Conservation (phyloP, 2,113 vertebrate species). For the Corydoras sp. region DNA sequence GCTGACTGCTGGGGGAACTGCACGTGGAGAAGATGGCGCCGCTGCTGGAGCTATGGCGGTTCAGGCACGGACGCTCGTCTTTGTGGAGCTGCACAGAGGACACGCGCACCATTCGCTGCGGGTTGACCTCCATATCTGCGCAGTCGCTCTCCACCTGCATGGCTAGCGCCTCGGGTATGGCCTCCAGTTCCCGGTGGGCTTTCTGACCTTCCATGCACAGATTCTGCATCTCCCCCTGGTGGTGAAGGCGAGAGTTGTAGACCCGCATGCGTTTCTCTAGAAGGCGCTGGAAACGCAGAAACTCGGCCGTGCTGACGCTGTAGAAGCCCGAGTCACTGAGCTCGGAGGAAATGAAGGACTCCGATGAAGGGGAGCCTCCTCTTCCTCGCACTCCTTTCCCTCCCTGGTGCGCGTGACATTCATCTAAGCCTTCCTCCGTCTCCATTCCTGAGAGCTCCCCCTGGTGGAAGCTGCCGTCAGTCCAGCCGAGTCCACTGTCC, state of each 20-base stretch:
- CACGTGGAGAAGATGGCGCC: constrained; percentile 66
- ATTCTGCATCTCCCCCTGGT: constrained; percentile 59
- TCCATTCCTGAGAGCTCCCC: constrained; percentile 67
- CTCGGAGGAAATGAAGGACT: constrained; percentile 65
- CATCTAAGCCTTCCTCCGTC: constrained; percentile 66
- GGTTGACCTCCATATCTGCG: constrained; percentile 35
- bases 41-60: constrained; percentile 66
- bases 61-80: constrained; percentile 60
- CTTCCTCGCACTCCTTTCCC: constrained; percentile 40
- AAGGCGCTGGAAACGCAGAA: constrained; percentile 68
- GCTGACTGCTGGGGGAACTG: constrained; percentile 65
- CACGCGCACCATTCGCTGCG: constrained; percentile 58
- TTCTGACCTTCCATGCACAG: constrained; percentile 65
- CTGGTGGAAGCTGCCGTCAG: constrained; percentile 64
- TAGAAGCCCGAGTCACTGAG: constrained; percentile 69
- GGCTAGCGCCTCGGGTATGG: constrained; percentile 66
- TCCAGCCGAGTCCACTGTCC: constrained; percentile 69
- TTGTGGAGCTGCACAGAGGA: constrained; percentile 66
- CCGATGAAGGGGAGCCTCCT: constrained; percentile 53
- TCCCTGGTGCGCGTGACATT: constrained; percentile 51
- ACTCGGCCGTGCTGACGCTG: constrained; percentile 64
- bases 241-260: constrained; percentile 61
- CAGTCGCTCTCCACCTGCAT: constrained; percentile 57
- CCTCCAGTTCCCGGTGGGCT: constrained; percentile 67
- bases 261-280: constrained; percentile 67